These are phyloP conservation scores for Perdita meconis DNA, from an alignment of 2,888 invertebrate species.

Conservation along the genomic window DNA sequence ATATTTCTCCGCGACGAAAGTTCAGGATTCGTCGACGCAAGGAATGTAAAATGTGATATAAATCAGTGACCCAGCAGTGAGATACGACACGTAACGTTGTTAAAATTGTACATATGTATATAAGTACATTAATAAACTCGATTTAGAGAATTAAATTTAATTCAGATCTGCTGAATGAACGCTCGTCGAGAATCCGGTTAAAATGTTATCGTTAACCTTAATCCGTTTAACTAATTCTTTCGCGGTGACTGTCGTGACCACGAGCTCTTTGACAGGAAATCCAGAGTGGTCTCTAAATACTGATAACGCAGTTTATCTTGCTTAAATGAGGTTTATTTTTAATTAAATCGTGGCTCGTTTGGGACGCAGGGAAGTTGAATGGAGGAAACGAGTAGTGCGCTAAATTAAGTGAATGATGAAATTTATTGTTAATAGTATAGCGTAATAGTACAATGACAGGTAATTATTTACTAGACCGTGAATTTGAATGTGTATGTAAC, in stretches of 20 bases:
- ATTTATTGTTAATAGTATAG: no score
- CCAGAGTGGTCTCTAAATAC: slow-evolving; percentile 25
- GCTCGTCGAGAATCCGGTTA: background rate
- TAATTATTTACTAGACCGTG: no score
- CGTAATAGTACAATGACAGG: no score
- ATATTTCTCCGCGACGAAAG: background rate
- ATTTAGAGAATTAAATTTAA: slow-evolving; percentile 35
- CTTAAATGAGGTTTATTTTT: slow-evolving; percentile 8
- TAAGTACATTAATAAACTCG: slow-evolving; percentile 39
- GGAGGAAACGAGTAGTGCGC: background rate
- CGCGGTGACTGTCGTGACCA: background rate
- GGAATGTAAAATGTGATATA: background rate
- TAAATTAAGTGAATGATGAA: background rate
- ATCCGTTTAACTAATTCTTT: slow-evolving; percentile 24
- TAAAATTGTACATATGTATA: slow-evolving; percentile 54
- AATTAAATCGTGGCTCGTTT: background rate
- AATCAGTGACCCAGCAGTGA: slow-evolving; percentile 21
- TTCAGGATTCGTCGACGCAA: background rate
- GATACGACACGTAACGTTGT: slow-evolving; percentile 21
- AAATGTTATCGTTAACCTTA: slow-evolving; percentile 10
- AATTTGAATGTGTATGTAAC: no score
- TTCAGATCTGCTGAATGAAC: background rate
- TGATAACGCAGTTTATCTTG: slow-evolving; percentile 26
- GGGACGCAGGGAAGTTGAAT: background rate
- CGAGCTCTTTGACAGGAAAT: slow-evolving; percentile 29